phyloP scores from a whole-genome alignment of 2,113 vertebrate genomes.

The Anoura caudifer region DNA sequence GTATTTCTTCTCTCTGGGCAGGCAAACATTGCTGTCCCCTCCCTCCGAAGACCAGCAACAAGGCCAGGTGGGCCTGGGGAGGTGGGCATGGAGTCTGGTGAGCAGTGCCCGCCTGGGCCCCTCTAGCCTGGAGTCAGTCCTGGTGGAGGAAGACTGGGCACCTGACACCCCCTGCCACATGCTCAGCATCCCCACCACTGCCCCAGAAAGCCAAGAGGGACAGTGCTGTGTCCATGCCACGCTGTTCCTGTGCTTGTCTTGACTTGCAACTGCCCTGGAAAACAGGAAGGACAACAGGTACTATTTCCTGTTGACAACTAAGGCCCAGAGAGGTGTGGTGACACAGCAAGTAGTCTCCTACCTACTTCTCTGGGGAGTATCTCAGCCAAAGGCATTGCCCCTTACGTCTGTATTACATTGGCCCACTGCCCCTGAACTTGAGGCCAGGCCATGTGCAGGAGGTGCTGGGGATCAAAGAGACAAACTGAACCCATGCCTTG shows the following conservation, averaged over 20 bases:
- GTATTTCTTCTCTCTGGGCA: background rate
- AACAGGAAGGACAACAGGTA: background rate
- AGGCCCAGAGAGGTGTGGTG: background rate
- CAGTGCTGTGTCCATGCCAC: background rate
- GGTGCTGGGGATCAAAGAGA: background rate
- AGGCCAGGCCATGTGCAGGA: background rate
- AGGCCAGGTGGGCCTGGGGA: background rate
- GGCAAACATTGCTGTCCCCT: background rate
- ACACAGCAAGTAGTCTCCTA: background rate
- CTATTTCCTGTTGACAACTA: background rate
- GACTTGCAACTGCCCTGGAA: background rate
- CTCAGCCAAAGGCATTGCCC: background rate
- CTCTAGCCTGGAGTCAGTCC: background rate
- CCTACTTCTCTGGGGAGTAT: background rate
- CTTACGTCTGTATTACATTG: fast-evolving
- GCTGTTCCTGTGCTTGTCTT: background rate
- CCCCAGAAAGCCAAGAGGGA: background rate
- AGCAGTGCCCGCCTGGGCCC: too few relatives aligned
- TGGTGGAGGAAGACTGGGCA: too few relatives aligned
- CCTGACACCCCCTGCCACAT: background rate
- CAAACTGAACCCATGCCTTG: background rate
- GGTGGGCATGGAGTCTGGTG: background rate
- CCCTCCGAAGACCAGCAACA: background rate
- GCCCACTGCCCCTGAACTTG: background rate
- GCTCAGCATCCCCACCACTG: background rate